A percentile compares a stretch with the other conserved stretches of the same genome.
Evolutionary conservation across 2,797 vertebrate genomes (phyloP).

Genomic region (Spatula versicolor): DNA sequence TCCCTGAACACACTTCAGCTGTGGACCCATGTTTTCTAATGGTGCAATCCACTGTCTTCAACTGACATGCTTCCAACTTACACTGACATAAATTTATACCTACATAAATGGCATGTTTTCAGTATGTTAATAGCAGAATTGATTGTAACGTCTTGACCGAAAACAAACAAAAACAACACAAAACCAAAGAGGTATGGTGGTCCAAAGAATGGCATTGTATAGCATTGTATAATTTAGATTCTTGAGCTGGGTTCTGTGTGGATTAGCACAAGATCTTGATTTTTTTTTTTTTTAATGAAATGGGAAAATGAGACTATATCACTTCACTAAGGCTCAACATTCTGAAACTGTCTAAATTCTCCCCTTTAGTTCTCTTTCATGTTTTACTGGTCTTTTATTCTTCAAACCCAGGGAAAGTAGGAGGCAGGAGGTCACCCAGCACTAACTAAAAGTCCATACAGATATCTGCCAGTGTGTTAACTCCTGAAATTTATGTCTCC

Average conservation of each 20-base stretch:
- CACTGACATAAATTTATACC: neutral
- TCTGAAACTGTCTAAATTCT: neutral
- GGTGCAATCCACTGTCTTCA: neutral
- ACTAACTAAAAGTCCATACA: neutral
- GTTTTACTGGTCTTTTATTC: neutral
- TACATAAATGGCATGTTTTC: neutral
- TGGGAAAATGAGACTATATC: neutral
- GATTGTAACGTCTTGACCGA: neutral
- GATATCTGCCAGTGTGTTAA: slow-evolving; percentile 45
- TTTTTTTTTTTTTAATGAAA: neutral
- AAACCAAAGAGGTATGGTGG: neutral
- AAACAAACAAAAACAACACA: neutral
- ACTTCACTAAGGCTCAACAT: neutral
- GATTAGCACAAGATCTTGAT: neutral
- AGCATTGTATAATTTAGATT: neutral
- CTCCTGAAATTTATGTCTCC: slow-evolving; percentile 27
- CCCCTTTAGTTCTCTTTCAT: neutral
- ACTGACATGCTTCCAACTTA: neutral
- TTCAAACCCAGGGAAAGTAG: neutral
- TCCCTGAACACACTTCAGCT: neutral
- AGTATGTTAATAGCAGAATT: neutral
- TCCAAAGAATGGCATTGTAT: neutral
- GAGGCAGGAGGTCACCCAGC: neutral
- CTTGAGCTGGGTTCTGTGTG: neutral
- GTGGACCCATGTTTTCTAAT: neutral